Percentiles rank a stretch among this genome's conserved stretches.
phyloP scores from a whole-genome alignment of 2,888 invertebrate genomes.

The Macrophya annulata region DNA sequence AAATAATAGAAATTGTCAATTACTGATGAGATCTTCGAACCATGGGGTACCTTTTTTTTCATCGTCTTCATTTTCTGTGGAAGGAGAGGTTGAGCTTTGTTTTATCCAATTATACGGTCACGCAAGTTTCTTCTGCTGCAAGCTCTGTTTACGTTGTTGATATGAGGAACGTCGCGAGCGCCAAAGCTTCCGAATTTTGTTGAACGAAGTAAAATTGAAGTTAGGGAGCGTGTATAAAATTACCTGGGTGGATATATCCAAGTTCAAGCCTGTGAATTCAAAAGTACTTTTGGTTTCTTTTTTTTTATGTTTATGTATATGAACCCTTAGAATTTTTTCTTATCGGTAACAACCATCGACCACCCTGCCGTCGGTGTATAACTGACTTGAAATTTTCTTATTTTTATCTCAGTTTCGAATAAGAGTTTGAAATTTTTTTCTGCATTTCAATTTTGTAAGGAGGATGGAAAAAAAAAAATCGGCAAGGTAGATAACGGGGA shows the following conservation, averaged over 20 bases:
- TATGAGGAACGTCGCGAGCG: neutral
- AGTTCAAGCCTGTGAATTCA: slow-evolving; percentile 18
- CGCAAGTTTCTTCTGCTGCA: neutral
- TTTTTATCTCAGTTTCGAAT: slow-evolving; percentile 25
- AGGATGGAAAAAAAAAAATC: slow-evolving; percentile 16
- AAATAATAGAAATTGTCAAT: neutral
- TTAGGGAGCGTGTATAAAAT: neutral
- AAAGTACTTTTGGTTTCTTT: neutral
- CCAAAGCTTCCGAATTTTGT: slow-evolving; percentile 36
- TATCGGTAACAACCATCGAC: slow-evolving; percentile 37
- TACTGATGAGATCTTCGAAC: neutral
- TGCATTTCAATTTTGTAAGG: slow-evolving; percentile 6
- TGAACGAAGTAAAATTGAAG: neutral
- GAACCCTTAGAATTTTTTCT: slow-evolving; percentile 36
- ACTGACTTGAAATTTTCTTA: slow-evolving; percentile 19
- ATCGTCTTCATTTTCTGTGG: neutral
- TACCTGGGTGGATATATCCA: neutral
- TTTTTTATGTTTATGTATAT: slow-evolving; percentile 27
- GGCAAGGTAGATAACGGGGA: neutral
- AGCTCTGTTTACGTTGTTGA: neutral
- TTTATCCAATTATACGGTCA: neutral
- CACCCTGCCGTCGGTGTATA: neutral
- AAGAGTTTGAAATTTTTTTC: neutral
- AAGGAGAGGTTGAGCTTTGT: neutral
- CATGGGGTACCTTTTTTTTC: neutral